Percentiles rank a stretch among this genome's conserved stretches.
phyloP scores from a whole-genome alignment of 2,888 invertebrate species.

The Erebia aethiops region DNA sequence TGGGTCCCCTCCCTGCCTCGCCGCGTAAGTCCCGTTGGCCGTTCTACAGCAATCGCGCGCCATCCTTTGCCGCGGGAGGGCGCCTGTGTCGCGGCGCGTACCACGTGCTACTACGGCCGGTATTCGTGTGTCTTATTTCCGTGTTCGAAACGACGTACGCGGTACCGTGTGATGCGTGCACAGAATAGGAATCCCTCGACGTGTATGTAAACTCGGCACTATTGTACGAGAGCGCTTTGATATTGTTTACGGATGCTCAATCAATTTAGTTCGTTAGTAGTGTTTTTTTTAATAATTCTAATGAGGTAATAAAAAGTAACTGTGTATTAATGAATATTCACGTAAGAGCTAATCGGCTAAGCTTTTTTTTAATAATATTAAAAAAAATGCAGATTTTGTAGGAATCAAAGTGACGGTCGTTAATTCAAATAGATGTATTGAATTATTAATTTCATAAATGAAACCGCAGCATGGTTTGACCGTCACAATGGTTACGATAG shows the following conservation, averaged over 20 bases:
- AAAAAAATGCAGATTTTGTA: neutral
- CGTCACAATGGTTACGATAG: constrained; percentile 52
- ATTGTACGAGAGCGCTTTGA: constrained; percentile 67
- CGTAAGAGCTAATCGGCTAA: neutral
- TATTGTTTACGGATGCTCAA: constrained; percentile 59
- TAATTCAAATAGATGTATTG: constrained; percentile 26
- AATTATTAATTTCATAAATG: constrained; percentile 35
- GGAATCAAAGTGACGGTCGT: constrained; percentile 9
- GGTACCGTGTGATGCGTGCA: constrained; percentile 66
- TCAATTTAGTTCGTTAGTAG: constrained; percentile 25
- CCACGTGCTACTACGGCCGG: constrained; percentile 58
- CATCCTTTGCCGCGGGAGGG: constrained; percentile 77
- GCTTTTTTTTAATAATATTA: neutral
- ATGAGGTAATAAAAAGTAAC: neutral
- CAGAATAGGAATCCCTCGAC: constrained; percentile 65
- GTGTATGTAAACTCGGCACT: constrained; percentile 70
- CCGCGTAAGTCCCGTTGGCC: constrained; percentile 47
- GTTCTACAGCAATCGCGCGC: constrained; percentile 75
- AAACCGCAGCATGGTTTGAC: constrained; percentile 42
- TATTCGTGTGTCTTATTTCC: constrained; percentile 70
- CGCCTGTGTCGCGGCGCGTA: constrained; percentile 57
- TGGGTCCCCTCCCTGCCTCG: constrained; percentile 70
- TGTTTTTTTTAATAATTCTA: neutral
- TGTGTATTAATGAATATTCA: neutral
- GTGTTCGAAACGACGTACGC: constrained; percentile 59